Evolutionary conservation across 2,797 vertebrate genomes (phyloP).

Genomic region (Dendrocincla tyrannina): DNA sequence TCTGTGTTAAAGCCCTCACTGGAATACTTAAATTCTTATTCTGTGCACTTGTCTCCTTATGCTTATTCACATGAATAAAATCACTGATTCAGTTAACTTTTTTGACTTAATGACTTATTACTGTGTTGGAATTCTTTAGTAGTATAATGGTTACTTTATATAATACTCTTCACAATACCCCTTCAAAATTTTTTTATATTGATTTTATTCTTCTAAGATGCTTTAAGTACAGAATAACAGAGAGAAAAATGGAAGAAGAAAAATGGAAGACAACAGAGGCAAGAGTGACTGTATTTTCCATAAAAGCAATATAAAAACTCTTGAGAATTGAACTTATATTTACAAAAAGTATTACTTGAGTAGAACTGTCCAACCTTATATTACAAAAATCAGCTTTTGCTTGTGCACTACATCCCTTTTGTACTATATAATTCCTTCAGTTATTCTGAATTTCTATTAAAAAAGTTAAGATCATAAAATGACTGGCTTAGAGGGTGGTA

Average conservation of each 20-base stretch:
- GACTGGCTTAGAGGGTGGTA: background rate
- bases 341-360: background rate
- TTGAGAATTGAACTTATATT: background rate
- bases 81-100: background rate
- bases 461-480: background rate
- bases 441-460: background rate
- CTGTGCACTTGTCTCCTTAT: background rate
- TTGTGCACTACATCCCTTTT: background rate
- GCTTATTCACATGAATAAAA: background rate
- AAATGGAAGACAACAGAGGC: background rate
- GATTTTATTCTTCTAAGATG: background rate
- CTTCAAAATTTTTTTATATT: background rate
- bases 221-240: background rate
- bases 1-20: background rate
- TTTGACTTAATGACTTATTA: background rate
- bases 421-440: background rate
- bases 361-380: background rate
- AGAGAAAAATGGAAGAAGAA: background rate
- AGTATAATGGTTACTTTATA: background rate
- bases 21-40: background rate
- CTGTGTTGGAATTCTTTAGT: background rate
- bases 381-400: background rate
- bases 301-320: background rate
- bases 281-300: background rate
- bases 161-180: background rate